Evolutionary conservation across 2,888 invertebrate species (phyloP).

Genomic region (Amorpha juglandis): DNA sequence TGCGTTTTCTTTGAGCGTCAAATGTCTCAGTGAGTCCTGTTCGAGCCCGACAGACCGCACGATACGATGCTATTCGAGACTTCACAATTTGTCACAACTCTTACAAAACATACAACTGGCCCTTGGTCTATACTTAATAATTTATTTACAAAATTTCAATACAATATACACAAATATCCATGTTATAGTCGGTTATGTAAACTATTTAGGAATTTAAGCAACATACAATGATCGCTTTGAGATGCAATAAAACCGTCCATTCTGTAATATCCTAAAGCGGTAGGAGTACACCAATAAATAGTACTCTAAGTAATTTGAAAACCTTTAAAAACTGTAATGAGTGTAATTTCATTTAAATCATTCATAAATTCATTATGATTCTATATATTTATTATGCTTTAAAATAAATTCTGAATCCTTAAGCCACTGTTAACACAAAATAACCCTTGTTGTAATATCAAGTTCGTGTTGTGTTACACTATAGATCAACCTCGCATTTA

Average conservation of each 20-base stretch:
- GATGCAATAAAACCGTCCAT: neutral
- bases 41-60: neutral
- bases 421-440: too few relatives aligned
- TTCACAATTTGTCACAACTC: neutral
- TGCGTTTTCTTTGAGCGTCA: conserved; percentile 12
- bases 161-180: neutral
- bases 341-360: too few relatives aligned
- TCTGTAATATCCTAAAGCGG: neutral
- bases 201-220: neutral
- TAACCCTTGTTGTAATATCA: too few relatives aligned
- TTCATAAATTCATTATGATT: too few relatives aligned
- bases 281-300: too few relatives aligned
- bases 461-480: too few relatives aligned
- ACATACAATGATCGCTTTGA: neutral
- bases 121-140: neutral
- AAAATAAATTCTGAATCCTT: too few relatives aligned
- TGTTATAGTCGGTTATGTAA: neutral
- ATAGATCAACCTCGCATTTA: too few relatives aligned
- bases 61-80: neutral
- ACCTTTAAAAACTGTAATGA: too few relatives aligned
- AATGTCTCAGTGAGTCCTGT: neutral
- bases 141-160: conserved; percentile 7
- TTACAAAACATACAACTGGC: conserved; percentile 14
- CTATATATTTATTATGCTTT: too few relatives aligned
- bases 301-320: too few relatives aligned